phyloP scores from a whole-genome alignment of 2,888 invertebrate species.

The Melanotus villosus region DNA sequence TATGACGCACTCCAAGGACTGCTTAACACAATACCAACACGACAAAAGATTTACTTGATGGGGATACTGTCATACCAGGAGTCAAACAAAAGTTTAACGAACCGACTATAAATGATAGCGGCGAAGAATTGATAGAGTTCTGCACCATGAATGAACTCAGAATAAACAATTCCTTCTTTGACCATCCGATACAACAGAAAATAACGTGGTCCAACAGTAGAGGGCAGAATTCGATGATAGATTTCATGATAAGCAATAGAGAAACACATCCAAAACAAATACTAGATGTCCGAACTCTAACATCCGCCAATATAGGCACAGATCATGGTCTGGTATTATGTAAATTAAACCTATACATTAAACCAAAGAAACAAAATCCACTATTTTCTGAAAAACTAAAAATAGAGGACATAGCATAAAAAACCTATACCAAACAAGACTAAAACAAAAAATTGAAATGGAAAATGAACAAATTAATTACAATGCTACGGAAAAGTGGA shows the following conservation, averaged over 20 bases:
- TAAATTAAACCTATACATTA: neutral
- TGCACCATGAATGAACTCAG: no score
- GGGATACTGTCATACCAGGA: neutral
- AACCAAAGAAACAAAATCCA: neutral
- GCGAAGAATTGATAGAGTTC: neutral
- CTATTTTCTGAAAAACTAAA: neutral
- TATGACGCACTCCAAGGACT: neutral
- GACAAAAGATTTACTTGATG: neutral
- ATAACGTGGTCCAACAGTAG: neutral
- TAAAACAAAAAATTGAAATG: no score
- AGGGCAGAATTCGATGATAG: neutral
- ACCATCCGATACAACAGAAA: neutral
- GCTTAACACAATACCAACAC: neutral
- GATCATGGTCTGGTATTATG: neutral
- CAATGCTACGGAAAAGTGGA: no score
- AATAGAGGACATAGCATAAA: no score
- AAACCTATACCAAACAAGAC: no score
- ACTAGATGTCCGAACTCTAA: no score
- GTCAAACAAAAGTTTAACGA: neutral
- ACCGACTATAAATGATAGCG: neutral
- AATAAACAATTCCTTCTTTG: neutral
- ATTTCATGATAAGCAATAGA: neutral
- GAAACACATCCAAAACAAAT: no score
- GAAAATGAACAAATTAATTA: no score
- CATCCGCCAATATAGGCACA: no score